A percentile compares a stretch with the other conserved stretches of the same genome.
Evolutionary conservation across 2,888 invertebrate genomes (phyloP).

Genomic region (Polydrusus pterygomalis): DNA sequence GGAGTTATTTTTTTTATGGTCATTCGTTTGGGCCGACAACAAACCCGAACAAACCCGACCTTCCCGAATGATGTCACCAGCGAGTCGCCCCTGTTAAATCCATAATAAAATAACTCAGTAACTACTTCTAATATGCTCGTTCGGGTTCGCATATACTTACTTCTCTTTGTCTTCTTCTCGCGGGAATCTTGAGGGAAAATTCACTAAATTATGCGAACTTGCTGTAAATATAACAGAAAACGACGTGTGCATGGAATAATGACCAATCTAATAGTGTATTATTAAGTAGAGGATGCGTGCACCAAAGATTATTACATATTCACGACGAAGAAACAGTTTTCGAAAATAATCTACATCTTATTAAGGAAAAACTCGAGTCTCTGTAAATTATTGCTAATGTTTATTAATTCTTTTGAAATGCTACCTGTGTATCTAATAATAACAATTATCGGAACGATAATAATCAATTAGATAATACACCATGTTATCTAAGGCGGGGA

Average conservation of each 20-base stretch:
- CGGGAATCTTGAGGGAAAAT: constrained; percentile 48
- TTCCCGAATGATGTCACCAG: not conserved
- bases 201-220: constrained; percentile 46
- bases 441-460: no score
- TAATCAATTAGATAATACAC: no score
- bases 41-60: no score
- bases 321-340: constrained; percentile 35
- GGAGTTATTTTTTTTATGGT: no score
- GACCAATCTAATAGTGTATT: constrained; percentile 36
- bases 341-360: constrained; percentile 28
- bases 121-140: constrained; percentile 40
- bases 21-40: no score
- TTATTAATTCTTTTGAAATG: not conserved
- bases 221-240: constrained; percentile 47
- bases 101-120: constrained; percentile 45
- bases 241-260: constrained; percentile 43
- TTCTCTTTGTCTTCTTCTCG: constrained; percentile 46
- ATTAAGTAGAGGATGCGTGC: constrained; percentile 45
- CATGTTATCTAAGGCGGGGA: no score
- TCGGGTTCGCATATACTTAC: constrained; percentile 23
- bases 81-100: constrained; percentile 34
- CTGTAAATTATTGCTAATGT: constrained; percentile 16
- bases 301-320: constrained; percentile 24
- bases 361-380: constrained; percentile 28
- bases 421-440: not conserved